Conservation (phyloP, 92 coral and sea anemone species). For the Palythoa heliodiscus region DNA sequence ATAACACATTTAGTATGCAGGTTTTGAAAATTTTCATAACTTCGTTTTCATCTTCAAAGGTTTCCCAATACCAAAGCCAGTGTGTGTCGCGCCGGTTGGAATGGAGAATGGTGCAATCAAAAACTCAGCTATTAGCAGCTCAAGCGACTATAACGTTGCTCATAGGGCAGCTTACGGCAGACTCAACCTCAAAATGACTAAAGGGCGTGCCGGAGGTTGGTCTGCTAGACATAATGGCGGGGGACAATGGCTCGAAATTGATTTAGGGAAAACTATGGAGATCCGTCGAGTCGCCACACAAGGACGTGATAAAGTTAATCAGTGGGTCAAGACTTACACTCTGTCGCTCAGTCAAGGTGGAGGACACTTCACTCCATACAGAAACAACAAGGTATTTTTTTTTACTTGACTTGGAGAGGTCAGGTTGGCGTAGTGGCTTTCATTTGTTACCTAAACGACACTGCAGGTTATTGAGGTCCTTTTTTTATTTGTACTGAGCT, state of each 20-base stretch:
- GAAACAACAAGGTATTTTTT: not conserved
- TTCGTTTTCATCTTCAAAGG: not conserved
- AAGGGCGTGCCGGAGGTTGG: slow-evolving; percentile 18
- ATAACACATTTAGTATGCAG: no score
- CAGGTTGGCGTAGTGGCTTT: no score
- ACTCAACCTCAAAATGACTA: slow-evolving; percentile 1
- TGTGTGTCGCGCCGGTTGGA: slow-evolving; percentile 11
- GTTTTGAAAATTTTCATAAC: no score
- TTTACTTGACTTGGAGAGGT: not conserved
- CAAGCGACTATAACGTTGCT: not conserved
- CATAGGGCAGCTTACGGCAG: slow-evolving; percentile 26
- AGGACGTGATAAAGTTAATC: slow-evolving; percentile 1
- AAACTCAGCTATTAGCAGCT: not conserved
- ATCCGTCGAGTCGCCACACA: slow-evolving; percentile 23
- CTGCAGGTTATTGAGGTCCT: no score
- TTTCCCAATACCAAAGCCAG: not conserved
- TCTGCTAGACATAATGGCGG: not conserved
- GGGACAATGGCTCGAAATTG: slow-evolving; percentile 10
- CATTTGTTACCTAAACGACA: no score
- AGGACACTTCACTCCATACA: not conserved
- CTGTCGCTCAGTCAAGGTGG: slow-evolving; percentile 1
- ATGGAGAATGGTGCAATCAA: not conserved
- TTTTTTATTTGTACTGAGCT: no score
- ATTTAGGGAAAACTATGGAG: slow-evolving; percentile 4
- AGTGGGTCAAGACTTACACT: slow-evolving; percentile 21